phyloP scores from a whole-genome alignment of 2,797 vertebrate species.

The Crax fasciolata region DNA sequence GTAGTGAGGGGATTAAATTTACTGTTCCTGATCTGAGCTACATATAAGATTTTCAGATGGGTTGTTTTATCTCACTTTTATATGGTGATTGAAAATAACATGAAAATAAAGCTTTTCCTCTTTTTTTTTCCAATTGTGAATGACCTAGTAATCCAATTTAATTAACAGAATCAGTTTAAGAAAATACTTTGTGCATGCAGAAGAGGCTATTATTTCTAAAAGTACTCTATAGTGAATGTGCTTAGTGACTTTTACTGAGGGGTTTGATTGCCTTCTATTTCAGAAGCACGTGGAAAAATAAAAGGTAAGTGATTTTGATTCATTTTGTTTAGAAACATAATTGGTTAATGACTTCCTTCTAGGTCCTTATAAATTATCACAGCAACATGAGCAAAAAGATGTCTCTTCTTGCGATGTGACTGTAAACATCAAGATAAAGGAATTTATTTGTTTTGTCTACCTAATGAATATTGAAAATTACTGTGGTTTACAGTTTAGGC shows the following conservation, averaged over 20 bases:
- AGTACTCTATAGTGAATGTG: fast-evolving
- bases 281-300: neutral
- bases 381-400: neutral
- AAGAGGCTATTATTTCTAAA: neutral
- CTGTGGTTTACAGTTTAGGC: neutral
- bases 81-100: neutral
- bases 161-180: neutral
- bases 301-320: neutral
- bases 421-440: neutral
- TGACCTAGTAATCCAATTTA: neutral
- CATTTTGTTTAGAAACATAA: neutral
- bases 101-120: neutral
- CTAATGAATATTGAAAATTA: neutral
- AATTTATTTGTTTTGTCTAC: neutral
- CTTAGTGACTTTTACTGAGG: neutral
- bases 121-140: neutral
- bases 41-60: neutral
- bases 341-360: neutral
- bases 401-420: neutral
- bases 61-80: neutral
- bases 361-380: neutral
- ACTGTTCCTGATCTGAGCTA: neutral
- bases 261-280: neutral
- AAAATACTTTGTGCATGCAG: neutral
- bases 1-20: neutral